Evolutionary conservation across 2,113 vertebrate species (phyloP), one percentile per base, ranked within the genome.

Genomic region (Seriola quinqueradiata): DNA sequence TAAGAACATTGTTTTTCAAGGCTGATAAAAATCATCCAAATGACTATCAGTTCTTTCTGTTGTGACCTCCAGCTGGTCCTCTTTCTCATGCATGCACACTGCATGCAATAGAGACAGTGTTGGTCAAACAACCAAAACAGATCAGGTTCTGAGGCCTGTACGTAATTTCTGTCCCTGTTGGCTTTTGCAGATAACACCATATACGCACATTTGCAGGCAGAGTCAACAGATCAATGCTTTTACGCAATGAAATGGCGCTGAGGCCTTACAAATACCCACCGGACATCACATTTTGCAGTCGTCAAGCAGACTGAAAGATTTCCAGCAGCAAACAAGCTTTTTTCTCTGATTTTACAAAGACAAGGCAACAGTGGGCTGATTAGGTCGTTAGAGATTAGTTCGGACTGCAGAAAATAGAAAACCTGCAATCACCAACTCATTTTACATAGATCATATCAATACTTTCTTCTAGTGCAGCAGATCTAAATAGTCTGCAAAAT

Each of bases 151-250:
- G 63, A 25, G 75, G 52, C 32, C 75, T 52, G 65, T 19, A 87
- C 61, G 32, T 81, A 87, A 21, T n/a, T 36, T 36, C 34, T 36
- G 34, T 36, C 40, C 78, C 65, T 66, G 50, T 82, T 64, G 12
- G 5, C 59, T 46, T 72, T 77, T 57, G 73, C 59, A 86, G 88
- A 92, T 92, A 91, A 88, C 17, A 46, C 50, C 61, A 79, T 59
- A 75, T 86, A 79, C 87, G 88, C 21, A 89, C 79, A 79, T 89
- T 46, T 75, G 32, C 73, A 63, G 65, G 16, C 48, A 80, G 63
- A 72, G 89, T 93, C 86, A 94, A 91, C 87, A 91, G 93, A 89
- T 94, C 93, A 81, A 94, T 93, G 32, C 14, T 82, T 82, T 93
- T 86, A 85, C 92, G 90, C 65, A 91, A 91, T 48, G 21, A 48